phyloP scores from a whole-genome alignment of 2,888 invertebrate genomes.

The Orthosia incerta region DNA sequence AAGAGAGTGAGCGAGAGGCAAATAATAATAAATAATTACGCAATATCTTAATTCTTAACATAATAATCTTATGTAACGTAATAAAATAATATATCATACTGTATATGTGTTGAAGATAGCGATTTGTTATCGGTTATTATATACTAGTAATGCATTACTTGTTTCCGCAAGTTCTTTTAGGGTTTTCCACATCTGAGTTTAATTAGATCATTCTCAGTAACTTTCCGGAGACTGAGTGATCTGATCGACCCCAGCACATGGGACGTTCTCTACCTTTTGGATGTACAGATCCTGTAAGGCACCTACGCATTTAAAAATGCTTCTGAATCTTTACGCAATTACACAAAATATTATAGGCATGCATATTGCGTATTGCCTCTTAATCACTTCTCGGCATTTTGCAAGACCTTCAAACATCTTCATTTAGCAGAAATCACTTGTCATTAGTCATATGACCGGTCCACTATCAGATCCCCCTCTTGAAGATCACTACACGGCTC shows the following conservation, averaged over 20 bases:
- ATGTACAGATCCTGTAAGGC: no score
- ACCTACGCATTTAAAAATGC: no score
- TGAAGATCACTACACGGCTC: background rate
- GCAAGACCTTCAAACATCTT: background rate
- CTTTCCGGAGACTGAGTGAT: no score
- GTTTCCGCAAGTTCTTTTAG: background rate
- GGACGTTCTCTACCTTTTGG: no score
- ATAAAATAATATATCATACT: background rate
- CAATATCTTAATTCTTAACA: constrained; percentile 10
- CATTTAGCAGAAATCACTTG: background rate
- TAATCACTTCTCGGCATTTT: background rate
- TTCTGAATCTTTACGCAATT: no score
- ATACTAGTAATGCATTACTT: background rate
- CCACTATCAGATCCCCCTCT: constrained; percentile 2
- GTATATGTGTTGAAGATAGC: background rate
- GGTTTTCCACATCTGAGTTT: background rate
- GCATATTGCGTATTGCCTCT: no score
- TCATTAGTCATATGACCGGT: background rate
- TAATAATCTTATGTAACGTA: constrained; percentile 18
- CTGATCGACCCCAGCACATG: no score
- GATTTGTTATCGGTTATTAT: background rate
- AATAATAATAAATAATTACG: constrained; percentile 30
- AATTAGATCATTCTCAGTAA: background rate
- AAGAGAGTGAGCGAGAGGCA: constrained; percentile 1
- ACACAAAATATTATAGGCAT: no score